Evolutionary conservation across 2,888 invertebrate genomes (phyloP), one percentile per base, ranked within the genome.

Genomic region (Hydraecia micacea): DNA sequence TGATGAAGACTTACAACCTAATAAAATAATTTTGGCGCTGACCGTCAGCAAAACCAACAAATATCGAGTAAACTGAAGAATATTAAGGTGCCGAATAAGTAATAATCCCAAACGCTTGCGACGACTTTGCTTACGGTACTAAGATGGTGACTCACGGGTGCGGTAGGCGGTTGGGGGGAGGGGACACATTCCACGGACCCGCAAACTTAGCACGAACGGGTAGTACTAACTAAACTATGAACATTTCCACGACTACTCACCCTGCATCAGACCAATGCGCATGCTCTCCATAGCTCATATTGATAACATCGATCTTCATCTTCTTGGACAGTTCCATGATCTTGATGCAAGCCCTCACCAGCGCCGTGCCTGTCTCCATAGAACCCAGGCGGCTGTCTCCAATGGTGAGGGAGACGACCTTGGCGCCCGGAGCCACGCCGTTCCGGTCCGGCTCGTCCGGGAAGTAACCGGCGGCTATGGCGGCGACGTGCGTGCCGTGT

Each of bases 271-370:
- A 98, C 98, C 99, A 99, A 94, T 99, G 98, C 0, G 99, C 98
- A 90, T 98, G 99, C 95, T 99, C 99, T 0, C 99, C 99, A 90
- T 99, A 99, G 92, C 99, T 99, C 99, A 99, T 99, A 94, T 99
- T 99, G 87, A 99, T 98, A 0, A 99, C 98, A 92, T 99, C 98
- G 73, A 99, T 97, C 89, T 97, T 97, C 89, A 95, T 96, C 2
- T 91, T 95, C 88, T 97, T 97, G 68, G 97, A 97, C 32, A 98
- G 92, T 90, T 98, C 98, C 98, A 99, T 99, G 60, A 99, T 97
- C 94, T 98, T 98, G 88, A 98, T 98, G 97, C 99, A 99, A 15
- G 99, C 99, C 84, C 99, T 97, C 2, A 99, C 98, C 9, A 99
- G 94, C 0, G 99, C 98, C 0, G 99, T 98, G 28, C 99, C 99